A percentile compares a stretch with the other conserved stretches of the same genome.
Conservation (phyloP, 2,113 vertebrate species). For the Scalopus aquaticus region DNA sequence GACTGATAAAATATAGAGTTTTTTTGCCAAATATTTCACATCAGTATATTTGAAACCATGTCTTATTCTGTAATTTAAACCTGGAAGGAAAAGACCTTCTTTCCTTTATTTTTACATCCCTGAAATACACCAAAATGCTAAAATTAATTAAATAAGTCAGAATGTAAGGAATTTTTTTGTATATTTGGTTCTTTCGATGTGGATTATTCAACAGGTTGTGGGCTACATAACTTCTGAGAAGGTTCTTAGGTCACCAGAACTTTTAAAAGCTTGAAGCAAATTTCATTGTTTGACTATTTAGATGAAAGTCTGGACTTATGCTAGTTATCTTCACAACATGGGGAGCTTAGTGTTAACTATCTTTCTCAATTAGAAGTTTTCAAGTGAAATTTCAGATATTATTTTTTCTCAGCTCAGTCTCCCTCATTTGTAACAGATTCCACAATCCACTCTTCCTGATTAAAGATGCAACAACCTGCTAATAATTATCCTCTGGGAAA, state of each 20-base stretch:
- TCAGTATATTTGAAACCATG: not conserved
- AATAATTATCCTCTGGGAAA: slow-evolving; percentile 28
- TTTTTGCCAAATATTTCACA: not conserved
- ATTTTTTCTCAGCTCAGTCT: not conserved
- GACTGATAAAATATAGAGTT: not conserved
- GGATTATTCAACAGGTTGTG: not conserved
- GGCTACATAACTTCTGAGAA: not conserved
- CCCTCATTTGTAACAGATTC: not conserved
- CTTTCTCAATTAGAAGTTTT: not conserved
- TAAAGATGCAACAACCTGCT: slow-evolving; percentile 69
- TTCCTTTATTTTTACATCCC: not conserved
- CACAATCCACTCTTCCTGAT: not conserved
- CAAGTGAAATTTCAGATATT: not conserved
- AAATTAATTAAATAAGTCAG: not conserved
- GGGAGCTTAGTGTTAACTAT: not conserved
- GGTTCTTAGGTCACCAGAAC: not conserved
- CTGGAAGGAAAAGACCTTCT: not conserved
- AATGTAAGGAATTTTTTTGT: not conserved
- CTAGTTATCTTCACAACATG: not conserved
- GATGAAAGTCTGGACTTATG: not conserved
- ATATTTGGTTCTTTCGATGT: slow-evolving; percentile 12
- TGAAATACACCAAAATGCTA: not conserved
- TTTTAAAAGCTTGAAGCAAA: not conserved
- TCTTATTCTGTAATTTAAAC: slow-evolving; percentile 12
- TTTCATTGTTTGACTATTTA: not conserved